Evolutionary conservation across 2,888 invertebrate genomes (phyloP).

Genomic region (Ochropacha duplaris): DNA sequence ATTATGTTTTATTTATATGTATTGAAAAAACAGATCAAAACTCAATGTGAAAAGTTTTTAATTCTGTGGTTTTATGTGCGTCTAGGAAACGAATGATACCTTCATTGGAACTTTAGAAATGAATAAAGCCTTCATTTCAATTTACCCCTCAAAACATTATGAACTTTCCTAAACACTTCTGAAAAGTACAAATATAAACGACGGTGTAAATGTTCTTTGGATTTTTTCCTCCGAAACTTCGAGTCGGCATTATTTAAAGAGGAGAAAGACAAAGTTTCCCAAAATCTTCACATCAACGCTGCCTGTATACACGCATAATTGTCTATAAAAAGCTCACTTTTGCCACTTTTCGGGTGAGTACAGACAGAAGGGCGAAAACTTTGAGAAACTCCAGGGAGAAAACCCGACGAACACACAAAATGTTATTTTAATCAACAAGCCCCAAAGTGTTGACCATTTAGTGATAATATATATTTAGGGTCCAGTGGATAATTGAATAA

Average conservation of each 20-base stretch:
- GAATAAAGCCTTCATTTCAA: no score
- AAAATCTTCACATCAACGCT: conserved; percentile 34
- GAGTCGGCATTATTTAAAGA: conserved; percentile 25
- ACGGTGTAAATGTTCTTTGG: not conserved
- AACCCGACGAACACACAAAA: conserved; percentile 41
- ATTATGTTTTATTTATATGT: not conserved
- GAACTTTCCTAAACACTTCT: not conserved
- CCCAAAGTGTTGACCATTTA: conserved; percentile 33
- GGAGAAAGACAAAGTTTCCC: conserved; percentile 31
- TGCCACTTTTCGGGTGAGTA: conserved; percentile 17
- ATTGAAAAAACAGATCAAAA: not conserved
- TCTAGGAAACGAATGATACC: no score
- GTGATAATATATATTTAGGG: not conserved
- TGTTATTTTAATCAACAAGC: conserved; percentile 65
- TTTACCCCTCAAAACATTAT: no score
- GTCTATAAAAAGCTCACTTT: conserved; percentile 35
- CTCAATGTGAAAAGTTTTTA: not conserved
- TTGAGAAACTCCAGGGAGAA: conserved; percentile 18
- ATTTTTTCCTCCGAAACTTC: conserved; percentile 3
- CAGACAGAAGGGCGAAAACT: conserved; percentile 6
- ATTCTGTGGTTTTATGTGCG: no score
- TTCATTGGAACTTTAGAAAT: not conserved
- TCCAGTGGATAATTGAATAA: not conserved
- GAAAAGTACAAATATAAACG: not conserved
- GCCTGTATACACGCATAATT: conserved; percentile 49